These are phyloP conservation scores for Kryptolebias ocellatus DNA, from an alignment of 2,797 vertebrate species.

Conservation along the genomic window DNA sequence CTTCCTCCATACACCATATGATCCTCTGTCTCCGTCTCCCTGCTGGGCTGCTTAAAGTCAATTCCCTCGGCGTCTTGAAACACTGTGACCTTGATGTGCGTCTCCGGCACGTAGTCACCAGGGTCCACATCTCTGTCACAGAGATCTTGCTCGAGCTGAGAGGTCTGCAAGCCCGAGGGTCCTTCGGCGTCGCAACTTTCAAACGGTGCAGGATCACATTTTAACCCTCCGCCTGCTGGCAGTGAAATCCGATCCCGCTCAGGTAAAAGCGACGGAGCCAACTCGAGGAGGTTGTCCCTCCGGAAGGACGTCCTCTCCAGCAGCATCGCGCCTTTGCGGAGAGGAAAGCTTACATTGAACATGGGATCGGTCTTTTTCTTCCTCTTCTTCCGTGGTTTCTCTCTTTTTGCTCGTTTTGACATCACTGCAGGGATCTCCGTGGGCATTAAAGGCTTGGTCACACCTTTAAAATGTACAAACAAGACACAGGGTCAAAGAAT, in stretches of 20 bases:
- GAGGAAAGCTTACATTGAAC: conserved; percentile 76
- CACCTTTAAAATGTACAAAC: conserved; percentile 37
- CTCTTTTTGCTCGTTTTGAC: conserved; percentile 1
- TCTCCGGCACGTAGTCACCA: neutral
- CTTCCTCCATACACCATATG: neutral
- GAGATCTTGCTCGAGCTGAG: conserved; percentile 13
- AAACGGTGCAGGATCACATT: conserved; percentile 2
- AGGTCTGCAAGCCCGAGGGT: neutral
- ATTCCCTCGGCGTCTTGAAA: neutral
- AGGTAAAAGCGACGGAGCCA: neutral
- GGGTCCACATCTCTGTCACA: neutral
- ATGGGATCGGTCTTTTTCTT: conserved; percentile 39
- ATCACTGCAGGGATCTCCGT: neutral
- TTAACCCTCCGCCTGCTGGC: neutral
- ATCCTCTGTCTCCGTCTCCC: neutral
- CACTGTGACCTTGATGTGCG: neutral
- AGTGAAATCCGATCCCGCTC: neutral
- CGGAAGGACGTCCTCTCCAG: conserved; percentile 71
- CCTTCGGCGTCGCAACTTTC: neutral
- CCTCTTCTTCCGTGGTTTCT: conserved; percentile 1
- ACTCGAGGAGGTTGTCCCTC: neutral
- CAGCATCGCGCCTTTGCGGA: conserved; percentile 60
- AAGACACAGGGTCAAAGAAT: neutral
- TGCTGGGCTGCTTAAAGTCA: neutral
- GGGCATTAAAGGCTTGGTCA: neutral